phyloP scores from a whole-genome alignment of 92 coral and sea anemone genomes.

The Galaxea fascicularis region DNA sequence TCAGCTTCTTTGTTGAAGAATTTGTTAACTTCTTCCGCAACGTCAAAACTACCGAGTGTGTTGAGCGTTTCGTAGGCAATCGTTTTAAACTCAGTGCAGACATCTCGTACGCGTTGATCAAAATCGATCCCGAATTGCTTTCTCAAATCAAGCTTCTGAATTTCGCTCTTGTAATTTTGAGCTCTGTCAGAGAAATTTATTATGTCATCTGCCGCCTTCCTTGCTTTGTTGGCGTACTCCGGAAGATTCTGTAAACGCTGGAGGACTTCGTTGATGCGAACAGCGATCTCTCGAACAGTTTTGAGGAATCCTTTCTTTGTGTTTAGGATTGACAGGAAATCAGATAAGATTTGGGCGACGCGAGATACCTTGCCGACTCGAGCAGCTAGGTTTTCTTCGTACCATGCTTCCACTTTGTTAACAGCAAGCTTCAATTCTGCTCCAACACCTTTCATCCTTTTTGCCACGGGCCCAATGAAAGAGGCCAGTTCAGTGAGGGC shows the following conservation, averaged over 20 bases:
- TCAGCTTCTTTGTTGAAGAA: conserved; percentile 83
- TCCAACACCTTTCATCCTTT: conserved; percentile 67
- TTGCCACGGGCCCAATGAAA: conserved; percentile 83
- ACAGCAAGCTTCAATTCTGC: conserved; percentile 78
- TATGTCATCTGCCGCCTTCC: conserved; percentile 86
- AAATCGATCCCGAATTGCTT: conserved; percentile 77
- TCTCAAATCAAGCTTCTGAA: conserved; percentile 83
- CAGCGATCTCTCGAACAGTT: conserved; percentile 74
- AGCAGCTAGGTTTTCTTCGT: conserved; percentile 75
- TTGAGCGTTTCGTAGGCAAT: conserved; percentile 73
- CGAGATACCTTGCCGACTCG: conserved; percentile 85
- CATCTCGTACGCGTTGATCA: conserved; percentile 73
- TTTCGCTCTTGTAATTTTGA: conserved; percentile 73
- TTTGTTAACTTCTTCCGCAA: conserved; percentile 73
- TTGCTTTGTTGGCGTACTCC: conserved; percentile 84
- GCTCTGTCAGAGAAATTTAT: conserved; percentile 83
- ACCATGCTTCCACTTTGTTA: conserved; percentile 88
- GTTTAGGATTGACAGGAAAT: conserved; percentile 85
- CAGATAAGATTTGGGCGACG: conserved; percentile 83
- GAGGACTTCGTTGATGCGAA: conserved; percentile 74
- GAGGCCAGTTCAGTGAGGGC: conserved; percentile 74
- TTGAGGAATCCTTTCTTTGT: conserved; percentile 83
- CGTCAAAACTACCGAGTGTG: conserved; percentile 73
- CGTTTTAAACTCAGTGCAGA: conserved; percentile 81
- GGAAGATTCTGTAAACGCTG: conserved; percentile 76